A percentile compares a stretch with the other conserved stretches of the same genome.
These are phyloP conservation scores for Malurus cyaneus DNA, from an alignment of 2,113 vertebrate species.

Conservation along the genomic window DNA sequence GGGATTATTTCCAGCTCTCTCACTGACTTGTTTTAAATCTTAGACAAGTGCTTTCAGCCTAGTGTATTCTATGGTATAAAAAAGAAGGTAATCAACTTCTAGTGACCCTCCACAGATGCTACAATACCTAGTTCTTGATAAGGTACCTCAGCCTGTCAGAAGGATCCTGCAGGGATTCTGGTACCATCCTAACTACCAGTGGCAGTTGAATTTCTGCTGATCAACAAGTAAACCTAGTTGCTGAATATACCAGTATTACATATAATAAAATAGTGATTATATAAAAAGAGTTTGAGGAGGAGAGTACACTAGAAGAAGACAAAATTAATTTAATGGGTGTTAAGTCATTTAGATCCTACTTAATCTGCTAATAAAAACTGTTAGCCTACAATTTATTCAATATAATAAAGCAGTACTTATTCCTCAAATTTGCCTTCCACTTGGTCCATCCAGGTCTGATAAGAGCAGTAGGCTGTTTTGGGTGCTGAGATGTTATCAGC, in stretches of 20 bases:
- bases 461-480: background rate
- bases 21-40: background rate
- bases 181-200: background rate
- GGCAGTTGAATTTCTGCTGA: background rate
- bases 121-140: background rate
- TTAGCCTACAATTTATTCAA: background rate
- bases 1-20: background rate
- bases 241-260: background rate
- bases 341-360: background rate
- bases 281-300: background rate
- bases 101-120: background rate
- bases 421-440: background rate
- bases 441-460: background rate
- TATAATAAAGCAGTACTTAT: background rate
- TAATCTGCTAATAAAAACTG: background rate
- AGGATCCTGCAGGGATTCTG: background rate
- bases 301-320: background rate
- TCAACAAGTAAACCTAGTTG: background rate
- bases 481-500: background rate
- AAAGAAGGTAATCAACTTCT: background rate
- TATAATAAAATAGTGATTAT: background rate
- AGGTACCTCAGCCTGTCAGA: background rate
- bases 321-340: background rate
- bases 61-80: background rate
- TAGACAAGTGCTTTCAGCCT: background rate